A percentile compares a stretch with the other conserved stretches of the same genome.
phyloP scores from a whole-genome alignment of 2,797 vertebrate genomes.

The Danio aesculapii region DNA sequence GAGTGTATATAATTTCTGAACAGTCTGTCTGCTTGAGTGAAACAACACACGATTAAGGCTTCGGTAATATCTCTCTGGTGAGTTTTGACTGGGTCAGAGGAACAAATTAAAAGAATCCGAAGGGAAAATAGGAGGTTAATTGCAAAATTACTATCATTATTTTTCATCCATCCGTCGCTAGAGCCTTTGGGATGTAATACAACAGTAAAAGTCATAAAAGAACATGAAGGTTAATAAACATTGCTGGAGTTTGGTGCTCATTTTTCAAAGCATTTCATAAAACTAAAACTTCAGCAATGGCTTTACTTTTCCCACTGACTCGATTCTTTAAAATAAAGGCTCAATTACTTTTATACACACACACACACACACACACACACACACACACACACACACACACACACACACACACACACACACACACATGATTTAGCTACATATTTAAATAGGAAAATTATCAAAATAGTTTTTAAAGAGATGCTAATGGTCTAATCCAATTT shows the following conservation, averaged over 20 bases:
- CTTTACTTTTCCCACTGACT: too few species aligned
- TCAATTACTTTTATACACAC: too few species aligned
- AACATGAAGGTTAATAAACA: conserved; percentile 6
- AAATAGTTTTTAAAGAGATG: too few species aligned
- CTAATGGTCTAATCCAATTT: too few species aligned
- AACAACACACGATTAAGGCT: background rate
- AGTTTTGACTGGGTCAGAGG: conserved; percentile 8
- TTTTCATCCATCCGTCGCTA: conserved; percentile 66
- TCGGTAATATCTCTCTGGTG: background rate
- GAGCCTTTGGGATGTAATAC: conserved; percentile 66
- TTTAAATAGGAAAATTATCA: too few species aligned
- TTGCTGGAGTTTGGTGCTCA: too few species aligned
- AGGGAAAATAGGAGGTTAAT: conserved; percentile 39
- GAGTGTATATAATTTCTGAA: background rate
- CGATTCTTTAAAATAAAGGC: too few species aligned
- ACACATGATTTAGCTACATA: too few species aligned
- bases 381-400: too few species aligned
- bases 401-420: too few species aligned
- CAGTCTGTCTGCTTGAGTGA: background rate
- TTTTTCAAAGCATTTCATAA: background rate
- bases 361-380: too few species aligned
- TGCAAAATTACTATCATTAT: conserved; percentile 27
- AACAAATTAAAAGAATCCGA: background rate
- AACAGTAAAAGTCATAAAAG: conserved; percentile 51
- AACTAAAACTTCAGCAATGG: background rate